These are phyloP conservation scores for Macroramphosus scolopax DNA, from an alignment of 2,797 vertebrate species.

Conservation along the genomic window DNA sequence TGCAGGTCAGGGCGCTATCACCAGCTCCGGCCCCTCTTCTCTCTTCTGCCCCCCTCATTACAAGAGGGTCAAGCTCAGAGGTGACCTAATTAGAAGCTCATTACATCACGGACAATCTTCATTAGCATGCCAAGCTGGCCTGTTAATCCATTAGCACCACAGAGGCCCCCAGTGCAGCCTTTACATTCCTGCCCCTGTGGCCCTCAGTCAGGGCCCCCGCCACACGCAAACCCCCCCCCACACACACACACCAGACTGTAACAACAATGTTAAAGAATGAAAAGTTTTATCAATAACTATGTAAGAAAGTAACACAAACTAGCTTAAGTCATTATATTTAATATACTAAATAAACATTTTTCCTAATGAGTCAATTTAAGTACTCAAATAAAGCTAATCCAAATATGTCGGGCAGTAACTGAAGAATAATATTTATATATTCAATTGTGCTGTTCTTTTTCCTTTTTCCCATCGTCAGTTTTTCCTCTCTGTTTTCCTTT, in stretches of 20 bases:
- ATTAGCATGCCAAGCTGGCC: slow-evolving; percentile 89
- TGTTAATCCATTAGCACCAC: slow-evolving; percentile 89
- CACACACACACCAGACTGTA: slow-evolving; percentile 6
- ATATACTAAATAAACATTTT: too few species aligned
- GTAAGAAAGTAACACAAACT: too few species aligned
- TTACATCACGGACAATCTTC: slow-evolving; percentile 92
- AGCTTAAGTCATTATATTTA: too few species aligned
- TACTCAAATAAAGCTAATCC: too few species aligned
- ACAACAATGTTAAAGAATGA: too few species aligned
- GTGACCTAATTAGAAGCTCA: slow-evolving; percentile 98
- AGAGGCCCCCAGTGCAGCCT: slow-evolving; percentile 79
- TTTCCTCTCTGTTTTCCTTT: too few species aligned
- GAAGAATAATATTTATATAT: too few species aligned
- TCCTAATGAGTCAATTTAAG: too few species aligned
- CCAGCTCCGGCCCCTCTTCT: slow-evolving; percentile 69
- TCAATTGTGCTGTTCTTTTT: too few species aligned
- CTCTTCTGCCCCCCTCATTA: slow-evolving; percentile 78
- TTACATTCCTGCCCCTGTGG: slow-evolving; percentile 82
- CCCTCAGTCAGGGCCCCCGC: slow-evolving; percentile 62
- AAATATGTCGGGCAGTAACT: too few species aligned
- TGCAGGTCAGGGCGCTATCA: slow-evolving; percentile 84
- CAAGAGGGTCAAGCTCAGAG: slow-evolving; percentile 91
- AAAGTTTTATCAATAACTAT: too few species aligned
- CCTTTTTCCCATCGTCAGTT: too few species aligned
- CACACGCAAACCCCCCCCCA: slow-evolving; percentile 53